These are phyloP conservation scores for Parnassius mnemosyne DNA, from an alignment of 2,888 invertebrate genomes.

Conservation along the genomic window DNA sequence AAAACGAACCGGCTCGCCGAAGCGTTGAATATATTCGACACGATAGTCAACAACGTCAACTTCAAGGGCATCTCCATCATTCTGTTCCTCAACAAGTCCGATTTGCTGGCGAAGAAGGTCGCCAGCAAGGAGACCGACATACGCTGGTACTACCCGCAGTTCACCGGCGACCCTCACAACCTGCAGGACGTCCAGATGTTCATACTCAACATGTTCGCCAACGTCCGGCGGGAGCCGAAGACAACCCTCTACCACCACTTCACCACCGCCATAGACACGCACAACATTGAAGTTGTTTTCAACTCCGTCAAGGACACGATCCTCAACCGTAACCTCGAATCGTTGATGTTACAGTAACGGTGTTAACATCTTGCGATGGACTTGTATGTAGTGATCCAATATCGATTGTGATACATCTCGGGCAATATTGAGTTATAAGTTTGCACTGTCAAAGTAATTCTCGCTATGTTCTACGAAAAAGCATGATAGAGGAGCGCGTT, in stretches of 20 bases:
- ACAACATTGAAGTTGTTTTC: constrained; percentile 98
- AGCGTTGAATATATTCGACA: constrained; percentile 98
- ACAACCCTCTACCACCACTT: constrained; percentile 97
- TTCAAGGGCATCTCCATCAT: constrained; percentile 98
- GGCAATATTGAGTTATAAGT: constrained; percentile 18
- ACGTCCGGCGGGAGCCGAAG: constrained; percentile 89
- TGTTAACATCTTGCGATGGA: constrained; percentile 1
- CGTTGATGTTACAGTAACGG: constrained; percentile 93
- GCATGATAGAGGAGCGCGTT: constrained; percentile 8
- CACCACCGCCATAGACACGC: constrained; percentile 98
- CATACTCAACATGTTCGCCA: constrained; percentile 93
- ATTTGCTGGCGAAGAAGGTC: constrained; percentile 94
- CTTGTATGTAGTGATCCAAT: constrained; percentile 3
- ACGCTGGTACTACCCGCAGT: constrained; percentile 92
- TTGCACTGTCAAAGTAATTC: constrained; percentile 8
- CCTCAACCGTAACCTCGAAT: constrained; percentile 95
- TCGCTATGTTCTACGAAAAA: constrained; percentile 2
- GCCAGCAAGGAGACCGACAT: constrained; percentile 91
- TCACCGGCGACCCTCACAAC: constrained; percentile 89
- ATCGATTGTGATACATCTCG: constrained; percentile 22
- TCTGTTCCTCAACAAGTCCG: constrained; percentile 98
- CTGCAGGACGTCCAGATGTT: constrained; percentile 95
- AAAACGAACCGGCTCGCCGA: constrained; percentile 97
- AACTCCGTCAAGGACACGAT: constrained; percentile 99
- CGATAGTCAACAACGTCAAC: constrained; percentile 97